Base-by-base conservation (phyloP, 2,888 invertebrate species). In the Bursaphelenchus okinawaensis region DNA sequence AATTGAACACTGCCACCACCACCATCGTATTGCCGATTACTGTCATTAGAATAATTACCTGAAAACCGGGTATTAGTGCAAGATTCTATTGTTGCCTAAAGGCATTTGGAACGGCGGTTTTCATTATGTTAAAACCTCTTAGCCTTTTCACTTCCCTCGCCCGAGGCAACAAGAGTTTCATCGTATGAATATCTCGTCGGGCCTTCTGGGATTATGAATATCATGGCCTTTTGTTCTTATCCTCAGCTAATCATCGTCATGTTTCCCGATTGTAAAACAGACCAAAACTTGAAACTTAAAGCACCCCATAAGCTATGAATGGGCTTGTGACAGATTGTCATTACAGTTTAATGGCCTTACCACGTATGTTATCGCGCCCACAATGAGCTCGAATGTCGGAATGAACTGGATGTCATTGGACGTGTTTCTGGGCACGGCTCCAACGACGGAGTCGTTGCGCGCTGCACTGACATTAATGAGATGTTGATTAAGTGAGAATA, bases 1-100 rank as follows among this genome's bases (percentile, higher is more conserved):
- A 92, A 0, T 91, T 93, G 85, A 94, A 93, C n/a, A 94, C 93
- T 81, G 92, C 91, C 51, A 93, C 87, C 75, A 94, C 93, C 62
- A 94, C 94, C 72, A 95, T 86, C 66, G 91, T 89, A 85, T 94
- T 94, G 62, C 94, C 94, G 63, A 93, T 88, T 67, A 93, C 89
- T 26, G 93, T 93, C 70, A 91, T 87, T 54, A 93, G 86, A 70
- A 92, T 92, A 79, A 94, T 90, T 73, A 92, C 87, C 78, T 78
- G 70, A 54, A 77, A 62, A n/a, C n/a, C n/a, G n/a, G n/a, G n/a
- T n/a, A n/a, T n/a, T n/a, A n/a, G n/a, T n/a, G 50, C 29, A 26
- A 51, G 22, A 3, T 27, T 51, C 26, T 66, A 63, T 62, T 29
- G 23, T 23, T 31, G 51, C 56, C 56, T 12, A n/a, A 57, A 27